Percentiles rank a stretch among this genome's conserved stretches.
Evolutionary conservation across 2,888 invertebrate genomes (phyloP).

Genomic region (Catocala fraxini): DNA sequence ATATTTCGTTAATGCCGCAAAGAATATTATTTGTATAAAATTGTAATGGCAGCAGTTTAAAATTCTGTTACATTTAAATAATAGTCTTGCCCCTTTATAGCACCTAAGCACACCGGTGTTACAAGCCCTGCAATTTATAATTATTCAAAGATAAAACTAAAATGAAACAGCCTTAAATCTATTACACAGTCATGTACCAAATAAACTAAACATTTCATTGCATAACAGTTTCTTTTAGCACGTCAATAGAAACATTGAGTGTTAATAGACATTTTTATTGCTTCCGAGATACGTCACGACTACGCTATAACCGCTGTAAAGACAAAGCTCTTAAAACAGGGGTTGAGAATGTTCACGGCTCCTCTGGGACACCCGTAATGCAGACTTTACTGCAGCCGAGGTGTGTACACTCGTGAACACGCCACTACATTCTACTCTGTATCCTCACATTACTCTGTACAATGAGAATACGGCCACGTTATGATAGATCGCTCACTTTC

Average conservation of each 20-base stretch:
- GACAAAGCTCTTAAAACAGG: slow-evolving; percentile 30
- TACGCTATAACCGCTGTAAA: slow-evolving; percentile 17
- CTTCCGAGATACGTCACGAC: slow-evolving; percentile 3
- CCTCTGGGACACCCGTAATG: slow-evolving; percentile 36
- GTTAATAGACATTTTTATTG: slow-evolving; percentile 2
- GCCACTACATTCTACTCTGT: slow-evolving; percentile 24
- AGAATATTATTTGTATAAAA: too few relatives aligned
- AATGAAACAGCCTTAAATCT: too few relatives aligned
- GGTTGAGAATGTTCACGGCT: slow-evolving; percentile 34
- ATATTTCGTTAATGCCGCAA: too few relatives aligned
- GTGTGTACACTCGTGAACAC: slow-evolving; percentile 23
- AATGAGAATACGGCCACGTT: slow-evolving; percentile 21
- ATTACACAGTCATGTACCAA: background rate
- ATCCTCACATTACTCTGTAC: slow-evolving; percentile 19
- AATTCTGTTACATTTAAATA: too few relatives aligned
- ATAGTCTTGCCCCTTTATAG: too few relatives aligned
- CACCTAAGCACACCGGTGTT: too few relatives aligned
- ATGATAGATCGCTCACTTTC: slow-evolving; percentile 15
- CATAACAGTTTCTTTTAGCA: background rate
- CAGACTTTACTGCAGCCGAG: slow-evolving; percentile 31
- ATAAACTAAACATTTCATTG: background rate
- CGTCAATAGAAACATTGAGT: background rate
- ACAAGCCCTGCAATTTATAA: too few relatives aligned
- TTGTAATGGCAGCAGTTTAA: too few relatives aligned
- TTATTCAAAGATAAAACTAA: too few relatives aligned